Evolutionary conservation across 2,888 invertebrate genomes (phyloP).

Genomic region (Ormia ochracea): DNA sequence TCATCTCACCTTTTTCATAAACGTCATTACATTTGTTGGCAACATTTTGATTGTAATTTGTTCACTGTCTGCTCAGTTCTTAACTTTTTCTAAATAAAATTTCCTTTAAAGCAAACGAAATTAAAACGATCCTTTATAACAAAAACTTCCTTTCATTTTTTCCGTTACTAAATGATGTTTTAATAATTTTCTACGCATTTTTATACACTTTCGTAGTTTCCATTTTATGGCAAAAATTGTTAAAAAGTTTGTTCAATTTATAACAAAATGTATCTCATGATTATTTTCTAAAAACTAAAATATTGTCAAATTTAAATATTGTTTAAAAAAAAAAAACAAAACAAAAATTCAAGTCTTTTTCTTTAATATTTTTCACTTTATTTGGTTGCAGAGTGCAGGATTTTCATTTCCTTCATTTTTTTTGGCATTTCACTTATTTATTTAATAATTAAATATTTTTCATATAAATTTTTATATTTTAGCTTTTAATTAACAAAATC

Average conservation of each 20-base stretch:
- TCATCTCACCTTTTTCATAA: slow-evolving; percentile 92
- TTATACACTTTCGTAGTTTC: not conserved
- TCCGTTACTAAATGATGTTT: too few relatives aligned
- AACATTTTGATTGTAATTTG: slow-evolving; percentile 81
- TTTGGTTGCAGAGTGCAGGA: not conserved
- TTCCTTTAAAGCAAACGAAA: not conserved
- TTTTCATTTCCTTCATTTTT: not conserved
- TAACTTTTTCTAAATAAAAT: not conserved
- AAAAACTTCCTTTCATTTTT: not conserved
- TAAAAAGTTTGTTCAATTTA: not conserved
- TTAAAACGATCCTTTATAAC: not conserved
- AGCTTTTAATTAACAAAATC: slow-evolving; percentile 1
- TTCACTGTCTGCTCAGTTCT: slow-evolving; percentile 37
- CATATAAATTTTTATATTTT: too few relatives aligned
- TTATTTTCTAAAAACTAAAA: slow-evolving; percentile 2
- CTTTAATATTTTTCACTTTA: not conserved
- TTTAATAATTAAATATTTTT: too few relatives aligned
- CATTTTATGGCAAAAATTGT: not conserved
- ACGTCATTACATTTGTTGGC: slow-evolving; percentile 93
- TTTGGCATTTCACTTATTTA: not conserved
- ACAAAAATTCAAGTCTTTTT: not conserved
- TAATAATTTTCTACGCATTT: too few relatives aligned
- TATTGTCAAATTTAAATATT: slow-evolving; percentile 43
- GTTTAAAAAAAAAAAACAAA: too few relatives aligned
- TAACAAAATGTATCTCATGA: not conserved